Percentiles rank a stretch among this genome's conserved stretches.
Conservation (phyloP, 2,888 invertebrate species). For the Xestoiulus laeticollis region DNA sequence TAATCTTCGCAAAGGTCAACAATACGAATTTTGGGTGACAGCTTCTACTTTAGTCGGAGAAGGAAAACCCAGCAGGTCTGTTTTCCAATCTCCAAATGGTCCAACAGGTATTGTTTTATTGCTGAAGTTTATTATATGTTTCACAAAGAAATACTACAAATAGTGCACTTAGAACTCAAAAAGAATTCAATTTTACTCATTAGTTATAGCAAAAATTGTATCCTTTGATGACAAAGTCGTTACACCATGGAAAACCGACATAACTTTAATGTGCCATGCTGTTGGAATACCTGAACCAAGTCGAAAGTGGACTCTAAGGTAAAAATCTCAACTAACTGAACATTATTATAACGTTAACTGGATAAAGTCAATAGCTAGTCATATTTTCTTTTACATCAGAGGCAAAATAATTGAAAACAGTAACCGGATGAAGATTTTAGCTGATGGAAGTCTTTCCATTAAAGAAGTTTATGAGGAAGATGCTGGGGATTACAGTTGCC, state of each 20-base stretch:
- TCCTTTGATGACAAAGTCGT: slow-evolving; percentile 55
- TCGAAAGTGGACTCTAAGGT: slow-evolving; percentile 55
- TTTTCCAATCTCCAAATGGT: slow-evolving; percentile 60
- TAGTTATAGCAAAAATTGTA: slow-evolving; percentile 54
- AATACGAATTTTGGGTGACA: slow-evolving; percentile 63
- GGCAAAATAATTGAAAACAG: background rate
- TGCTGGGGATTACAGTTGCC: slow-evolving; percentile 93
- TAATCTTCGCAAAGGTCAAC: slow-evolving; percentile 59
- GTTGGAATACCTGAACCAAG: slow-evolving; percentile 54
- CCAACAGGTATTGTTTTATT: slow-evolving; percentile 3
- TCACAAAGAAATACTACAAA: background rate
- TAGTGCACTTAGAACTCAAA: no score
- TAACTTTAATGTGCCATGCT: slow-evolving; percentile 53
- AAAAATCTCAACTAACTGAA: background rate
- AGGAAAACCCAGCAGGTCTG: slow-evolving; percentile 62
- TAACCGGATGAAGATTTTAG: background rate
- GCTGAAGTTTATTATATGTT: background rate
- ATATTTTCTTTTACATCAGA: background rate
- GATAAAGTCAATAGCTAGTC: no score
- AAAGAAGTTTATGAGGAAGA: slow-evolving; percentile 88
- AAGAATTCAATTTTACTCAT: no score
- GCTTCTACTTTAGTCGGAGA: slow-evolving; percentile 64
- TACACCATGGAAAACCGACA: slow-evolving; percentile 55
- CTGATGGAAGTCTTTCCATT: slow-evolving; percentile 87
- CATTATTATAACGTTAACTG: background rate